Percentiles rank a stretch among this genome's conserved stretches.
Evolutionary conservation across 1,140 invertebrate species (phyloP).

Genomic region (Sinonovacula constricta): DNA sequence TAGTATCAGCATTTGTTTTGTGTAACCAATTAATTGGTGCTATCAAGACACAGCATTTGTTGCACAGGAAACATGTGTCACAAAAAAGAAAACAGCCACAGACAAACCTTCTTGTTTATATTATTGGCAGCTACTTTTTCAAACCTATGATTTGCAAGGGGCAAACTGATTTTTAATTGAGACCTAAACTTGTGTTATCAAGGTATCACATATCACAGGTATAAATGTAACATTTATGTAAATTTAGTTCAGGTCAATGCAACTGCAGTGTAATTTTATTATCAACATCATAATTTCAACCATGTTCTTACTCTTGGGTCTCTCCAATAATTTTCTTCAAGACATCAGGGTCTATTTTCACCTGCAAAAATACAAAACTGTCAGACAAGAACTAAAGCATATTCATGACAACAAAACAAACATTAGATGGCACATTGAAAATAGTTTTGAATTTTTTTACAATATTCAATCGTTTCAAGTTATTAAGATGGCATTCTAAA

Average conservation of each 20-base stretch:
- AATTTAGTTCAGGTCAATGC: background rate
- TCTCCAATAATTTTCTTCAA: constrained; percentile 86
- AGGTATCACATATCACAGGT: background rate
- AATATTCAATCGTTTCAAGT: background rate
- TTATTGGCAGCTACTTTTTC: background rate
- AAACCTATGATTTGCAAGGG: background rate
- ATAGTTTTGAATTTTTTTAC: background rate
- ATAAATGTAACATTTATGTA: background rate
- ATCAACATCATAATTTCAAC: background rate
- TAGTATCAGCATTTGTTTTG: too few species aligned
- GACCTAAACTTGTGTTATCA: background rate
- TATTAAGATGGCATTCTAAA: background rate
- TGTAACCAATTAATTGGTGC: too few species aligned
- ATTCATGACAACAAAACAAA: background rate
- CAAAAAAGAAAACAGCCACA: too few species aligned
- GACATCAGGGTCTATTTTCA: constrained; percentile 84
- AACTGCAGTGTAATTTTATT: background rate
- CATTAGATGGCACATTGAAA: background rate
- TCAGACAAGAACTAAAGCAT: background rate
- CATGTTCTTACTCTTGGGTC: constrained; percentile 78
- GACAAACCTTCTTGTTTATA: too few species aligned
- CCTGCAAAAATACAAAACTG: constrained; percentile 78
- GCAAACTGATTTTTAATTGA: background rate
- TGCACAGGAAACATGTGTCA: too few species aligned
- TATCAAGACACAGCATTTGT: too few species aligned